These are phyloP conservation scores for Therioaphis trifolii DNA, from an alignment of 2,888 invertebrate species.

Conservation along the genomic window DNA sequence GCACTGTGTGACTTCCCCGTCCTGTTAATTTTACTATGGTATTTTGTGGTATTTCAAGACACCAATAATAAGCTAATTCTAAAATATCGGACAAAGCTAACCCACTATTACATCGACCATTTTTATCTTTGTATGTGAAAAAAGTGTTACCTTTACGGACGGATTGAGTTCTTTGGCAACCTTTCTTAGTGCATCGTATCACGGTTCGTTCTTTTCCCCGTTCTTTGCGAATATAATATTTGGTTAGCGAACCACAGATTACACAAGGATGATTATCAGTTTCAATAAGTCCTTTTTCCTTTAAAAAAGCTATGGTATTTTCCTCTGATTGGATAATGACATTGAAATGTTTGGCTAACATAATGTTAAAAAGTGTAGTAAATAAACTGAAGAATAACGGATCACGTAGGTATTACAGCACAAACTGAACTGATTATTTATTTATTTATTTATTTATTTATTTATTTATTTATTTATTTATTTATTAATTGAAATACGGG, in stretches of 20 bases:
- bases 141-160: not conserved
- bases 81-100: too few species aligned
- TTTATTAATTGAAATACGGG: too few species aligned
- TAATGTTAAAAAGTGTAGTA: not conserved
- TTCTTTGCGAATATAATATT: too few species aligned
- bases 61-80: too few species aligned
- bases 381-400: not conserved
- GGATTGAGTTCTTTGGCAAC: not conserved
- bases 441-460: too few species aligned
- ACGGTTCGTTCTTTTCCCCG: constrained; percentile 1
- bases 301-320: not conserved
- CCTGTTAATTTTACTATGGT: too few species aligned
- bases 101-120: too few species aligned
- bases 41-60: too few species aligned
- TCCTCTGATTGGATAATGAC: not conserved
- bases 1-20: too few species aligned
- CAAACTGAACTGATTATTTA: constrained; percentile 10
- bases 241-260: too few species aligned
- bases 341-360: constrained; percentile 16
- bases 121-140: not conserved
- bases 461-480: too few species aligned
- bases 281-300: not conserved
- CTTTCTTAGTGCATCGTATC: constrained; percentile 1
- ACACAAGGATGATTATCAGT: not conserved
- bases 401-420: too few species aligned